Evolutionary conservation across 1,140 invertebrate genomes (phyloP).

Genomic region (Procambarus clarkii): DNA sequence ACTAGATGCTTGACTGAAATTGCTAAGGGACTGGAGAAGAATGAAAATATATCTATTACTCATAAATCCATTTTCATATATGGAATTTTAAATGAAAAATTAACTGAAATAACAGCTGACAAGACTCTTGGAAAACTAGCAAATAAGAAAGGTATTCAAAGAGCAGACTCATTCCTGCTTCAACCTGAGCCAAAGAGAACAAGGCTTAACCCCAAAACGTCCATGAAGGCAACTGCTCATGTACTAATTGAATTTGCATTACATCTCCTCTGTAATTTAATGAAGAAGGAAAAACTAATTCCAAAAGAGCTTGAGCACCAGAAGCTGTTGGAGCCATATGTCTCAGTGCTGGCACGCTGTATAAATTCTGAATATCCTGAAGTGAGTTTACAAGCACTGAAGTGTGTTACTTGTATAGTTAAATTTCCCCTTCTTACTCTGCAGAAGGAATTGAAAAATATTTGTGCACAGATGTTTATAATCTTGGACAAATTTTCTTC

Average conservation of each 20-base stretch:
- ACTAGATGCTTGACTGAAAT: slow-evolving; percentile 87
- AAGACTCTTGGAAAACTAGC: slow-evolving; percentile 54
- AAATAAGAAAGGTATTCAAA: slow-evolving; percentile 31
- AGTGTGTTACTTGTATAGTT: slow-evolving; percentile 79
- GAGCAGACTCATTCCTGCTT: slow-evolving; percentile 70
- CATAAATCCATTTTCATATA: slow-evolving; percentile 88
- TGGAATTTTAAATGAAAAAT: slow-evolving; percentile 86
- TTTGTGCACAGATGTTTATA: slow-evolving; percentile 86
- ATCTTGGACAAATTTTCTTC: slow-evolving; percentile 93
- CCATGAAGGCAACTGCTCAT: slow-evolving; percentile 88
- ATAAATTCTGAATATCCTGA: slow-evolving; percentile 90
- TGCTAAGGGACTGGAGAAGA: slow-evolving; percentile 86
- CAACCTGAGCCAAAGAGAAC: slow-evolving; percentile 73
- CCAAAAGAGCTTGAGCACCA: slow-evolving; percentile 74
- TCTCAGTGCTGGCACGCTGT: slow-evolving; percentile 85
- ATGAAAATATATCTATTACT: slow-evolving; percentile 84
- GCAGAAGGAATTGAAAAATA: slow-evolving; percentile 80
- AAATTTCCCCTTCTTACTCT: slow-evolving; percentile 85
- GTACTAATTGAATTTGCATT: slow-evolving; percentile 94
- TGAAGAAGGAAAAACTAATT: slow-evolving; percentile 87
- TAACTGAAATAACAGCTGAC: slow-evolving; percentile 77
- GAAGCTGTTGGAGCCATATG: slow-evolving; percentile 87
- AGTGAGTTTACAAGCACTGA: slow-evolving; percentile 78
- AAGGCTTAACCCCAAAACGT: slow-evolving; percentile 77
- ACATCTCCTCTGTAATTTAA: slow-evolving; percentile 84